Evolutionary conservation across 2,113 vertebrate species (phyloP).

Genomic region (Epinephelus moara): DNA sequence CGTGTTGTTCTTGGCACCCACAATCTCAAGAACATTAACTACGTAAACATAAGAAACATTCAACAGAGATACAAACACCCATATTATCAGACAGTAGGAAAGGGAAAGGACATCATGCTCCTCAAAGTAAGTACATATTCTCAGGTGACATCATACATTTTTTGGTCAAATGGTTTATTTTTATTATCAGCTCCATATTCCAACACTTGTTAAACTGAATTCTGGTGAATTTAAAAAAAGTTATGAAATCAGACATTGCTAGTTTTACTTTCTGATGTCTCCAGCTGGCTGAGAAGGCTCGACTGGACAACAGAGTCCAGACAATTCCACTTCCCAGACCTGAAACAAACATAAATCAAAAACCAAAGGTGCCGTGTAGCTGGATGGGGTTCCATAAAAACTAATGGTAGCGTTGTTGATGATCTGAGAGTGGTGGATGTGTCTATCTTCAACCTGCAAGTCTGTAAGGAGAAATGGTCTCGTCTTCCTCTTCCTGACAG

Average conservation of each 20-base stretch:
- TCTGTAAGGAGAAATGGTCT: not conserved
- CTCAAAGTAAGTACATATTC: constrained; percentile 67
- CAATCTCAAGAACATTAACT: not conserved
- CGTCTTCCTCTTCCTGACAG: constrained; percentile 33
- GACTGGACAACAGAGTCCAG: not conserved
- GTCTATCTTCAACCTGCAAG: not conserved
- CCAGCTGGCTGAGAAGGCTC: constrained; percentile 46
- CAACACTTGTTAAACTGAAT: not conserved
- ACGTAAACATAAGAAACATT: not conserved
- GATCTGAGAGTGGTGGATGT: constrained; percentile 63
- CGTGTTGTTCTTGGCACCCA: constrained; percentile 69
- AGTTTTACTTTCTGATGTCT: not conserved
- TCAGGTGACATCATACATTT: not conserved
- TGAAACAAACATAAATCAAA: not conserved
- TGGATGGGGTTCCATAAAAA: constrained; percentile 65
- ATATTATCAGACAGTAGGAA: rapidly evolving
- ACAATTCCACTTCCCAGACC: not conserved
- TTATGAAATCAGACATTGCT: no score
- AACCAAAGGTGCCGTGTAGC: constrained; percentile 62
- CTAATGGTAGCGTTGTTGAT: rapidly evolving
- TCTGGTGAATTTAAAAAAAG: no score
- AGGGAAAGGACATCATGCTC: constrained; percentile 76
- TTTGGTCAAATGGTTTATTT: not conserved
- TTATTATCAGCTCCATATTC: not conserved
- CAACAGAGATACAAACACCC: not conserved